These are phyloP conservation scores for Botia kubotai DNA, from an alignment of 2,797 vertebrate genomes.

Conservation along the genomic window DNA sequence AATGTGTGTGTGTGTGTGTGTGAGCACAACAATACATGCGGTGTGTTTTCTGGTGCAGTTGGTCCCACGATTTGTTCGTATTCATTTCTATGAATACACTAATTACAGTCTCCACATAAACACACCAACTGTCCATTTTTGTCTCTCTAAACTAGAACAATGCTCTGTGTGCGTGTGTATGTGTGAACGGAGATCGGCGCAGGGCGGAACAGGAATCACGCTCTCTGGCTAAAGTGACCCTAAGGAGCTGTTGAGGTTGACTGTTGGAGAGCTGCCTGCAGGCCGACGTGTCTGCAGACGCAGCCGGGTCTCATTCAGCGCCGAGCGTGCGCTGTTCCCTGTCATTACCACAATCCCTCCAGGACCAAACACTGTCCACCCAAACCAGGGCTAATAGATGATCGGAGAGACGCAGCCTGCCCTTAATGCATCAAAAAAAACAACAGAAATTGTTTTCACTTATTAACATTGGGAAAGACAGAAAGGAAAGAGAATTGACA, in stretches of 20 bases:
- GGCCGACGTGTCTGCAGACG: constrained; percentile 52
- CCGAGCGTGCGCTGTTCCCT: constrained; percentile 48
- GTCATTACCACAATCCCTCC: constrained; percentile 62
- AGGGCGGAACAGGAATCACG: constrained; percentile 80
- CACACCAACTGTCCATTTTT: constrained; percentile 1
- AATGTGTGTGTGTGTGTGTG: constrained; percentile 34
- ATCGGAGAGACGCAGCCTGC: constrained; percentile 62
- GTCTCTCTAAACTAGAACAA: constrained; percentile 24
- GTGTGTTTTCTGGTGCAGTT: constrained; percentile 36
- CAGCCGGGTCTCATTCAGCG: constrained; percentile 54
- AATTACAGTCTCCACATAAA: constrained; percentile 8
- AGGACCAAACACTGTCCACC: constrained; percentile 59
- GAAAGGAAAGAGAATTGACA: neutral
- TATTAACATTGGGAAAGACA: neutral
- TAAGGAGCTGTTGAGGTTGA: constrained; percentile 71
- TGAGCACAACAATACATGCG: constrained; percentile 14
- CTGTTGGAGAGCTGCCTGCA: constrained; percentile 58
- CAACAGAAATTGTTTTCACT: neutral
- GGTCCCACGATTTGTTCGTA: constrained; percentile 32
- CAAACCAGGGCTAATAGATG: constrained; percentile 69
- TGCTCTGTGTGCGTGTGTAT: constrained; percentile 52
- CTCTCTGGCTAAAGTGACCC: constrained; percentile 78
- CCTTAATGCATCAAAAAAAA: constrained; percentile 46
- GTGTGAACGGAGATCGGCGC: constrained; percentile 54
- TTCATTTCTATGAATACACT: constrained; percentile 23